These are phyloP conservation scores for Nematopogon swammerdamellus DNA, from an alignment of 2,888 invertebrate genomes.

Conservation along the genomic window DNA sequence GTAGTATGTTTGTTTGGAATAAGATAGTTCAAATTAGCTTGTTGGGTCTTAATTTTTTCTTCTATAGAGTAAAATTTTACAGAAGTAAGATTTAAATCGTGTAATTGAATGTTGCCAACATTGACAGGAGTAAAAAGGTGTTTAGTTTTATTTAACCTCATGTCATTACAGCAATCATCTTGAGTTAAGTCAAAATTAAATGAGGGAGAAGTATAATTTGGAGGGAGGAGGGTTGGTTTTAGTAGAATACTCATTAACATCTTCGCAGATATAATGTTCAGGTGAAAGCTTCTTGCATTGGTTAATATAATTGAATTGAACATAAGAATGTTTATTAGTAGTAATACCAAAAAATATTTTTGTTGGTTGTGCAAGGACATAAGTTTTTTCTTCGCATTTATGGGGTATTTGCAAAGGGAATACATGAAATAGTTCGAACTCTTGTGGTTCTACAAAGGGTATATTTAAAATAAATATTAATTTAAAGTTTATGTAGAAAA, in stretches of 20 bases:
- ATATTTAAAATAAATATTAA: slow-evolving; percentile 2
- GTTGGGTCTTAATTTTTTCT: slow-evolving; percentile 5
- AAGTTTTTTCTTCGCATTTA: not conserved
- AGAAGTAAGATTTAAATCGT: slow-evolving; percentile 9
- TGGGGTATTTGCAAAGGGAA: slow-evolving; percentile 3
- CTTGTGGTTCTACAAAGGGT: slow-evolving; percentile 3
- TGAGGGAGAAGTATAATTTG: slow-evolving; percentile 5
- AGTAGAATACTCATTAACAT: slow-evolving; percentile 6
- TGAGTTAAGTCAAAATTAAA: slow-evolving; percentile 3
- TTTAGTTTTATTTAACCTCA: not conserved
- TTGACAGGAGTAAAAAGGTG: not conserved
- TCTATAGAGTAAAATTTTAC: slow-evolving; percentile 6
- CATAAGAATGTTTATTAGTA: slow-evolving; percentile 5
- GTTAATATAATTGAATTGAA: slow-evolving; percentile 4
- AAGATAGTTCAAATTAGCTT: not conserved
- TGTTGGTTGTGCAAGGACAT: slow-evolving; percentile 3
- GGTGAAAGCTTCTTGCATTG: slow-evolving; percentile 2
- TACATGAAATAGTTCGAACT: slow-evolving; percentile 4
- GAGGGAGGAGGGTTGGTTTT: not conserved
- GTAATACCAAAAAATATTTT: slow-evolving; percentile 3
- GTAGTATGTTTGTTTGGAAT: too few relatives aligned
- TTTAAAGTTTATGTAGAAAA: not conserved
- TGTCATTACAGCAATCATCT: slow-evolving; percentile 6
- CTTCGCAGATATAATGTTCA: slow-evolving; percentile 5
- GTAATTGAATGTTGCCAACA: slow-evolving; percentile 1